These are phyloP conservation scores for Xerus rutilus DNA, from an alignment of 2,797 vertebrate genomes.

Conservation along the genomic window DNA sequence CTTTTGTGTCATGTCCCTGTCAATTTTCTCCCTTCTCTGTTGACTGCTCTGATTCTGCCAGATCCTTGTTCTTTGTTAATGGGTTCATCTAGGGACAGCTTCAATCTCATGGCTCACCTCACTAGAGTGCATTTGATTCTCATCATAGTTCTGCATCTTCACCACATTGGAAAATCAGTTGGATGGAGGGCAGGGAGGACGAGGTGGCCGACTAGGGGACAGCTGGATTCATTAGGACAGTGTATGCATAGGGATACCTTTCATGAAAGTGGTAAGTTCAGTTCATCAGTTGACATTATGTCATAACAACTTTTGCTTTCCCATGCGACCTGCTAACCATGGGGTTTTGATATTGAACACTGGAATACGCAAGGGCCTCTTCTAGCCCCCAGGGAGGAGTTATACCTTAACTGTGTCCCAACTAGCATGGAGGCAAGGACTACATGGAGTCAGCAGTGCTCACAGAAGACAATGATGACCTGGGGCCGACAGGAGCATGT, in stretches of 20 bases:
- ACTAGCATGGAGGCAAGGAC: not conserved
- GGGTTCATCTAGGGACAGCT: not conserved
- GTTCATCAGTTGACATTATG: not conserved
- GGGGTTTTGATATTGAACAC: not conserved
- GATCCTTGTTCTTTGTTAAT: not conserved
- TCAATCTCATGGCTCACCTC: not conserved
- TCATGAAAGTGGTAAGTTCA: not conserved
- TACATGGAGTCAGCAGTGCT: not conserved
- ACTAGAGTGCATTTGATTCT: not conserved
- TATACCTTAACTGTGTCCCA: not conserved
- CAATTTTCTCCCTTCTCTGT: not conserved
- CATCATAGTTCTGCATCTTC: not conserved
- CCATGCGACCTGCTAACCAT: not conserved
- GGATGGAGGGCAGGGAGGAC: not conserved
- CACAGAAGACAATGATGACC: not conserved
- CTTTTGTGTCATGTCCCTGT: not conserved
- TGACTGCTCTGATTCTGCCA: not conserved
- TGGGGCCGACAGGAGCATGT: not conserved
- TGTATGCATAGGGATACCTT: not conserved
- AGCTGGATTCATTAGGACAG: not conserved
- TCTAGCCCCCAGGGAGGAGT: not conserved
- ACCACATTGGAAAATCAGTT: not conserved
- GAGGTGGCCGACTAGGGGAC: not conserved
- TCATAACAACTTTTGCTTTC: not conserved
- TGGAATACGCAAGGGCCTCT: not conserved